Evolutionary conservation across 2,888 invertebrate genomes (phyloP).

Genomic region (Scaptomyza cyrtandrae): DNA sequence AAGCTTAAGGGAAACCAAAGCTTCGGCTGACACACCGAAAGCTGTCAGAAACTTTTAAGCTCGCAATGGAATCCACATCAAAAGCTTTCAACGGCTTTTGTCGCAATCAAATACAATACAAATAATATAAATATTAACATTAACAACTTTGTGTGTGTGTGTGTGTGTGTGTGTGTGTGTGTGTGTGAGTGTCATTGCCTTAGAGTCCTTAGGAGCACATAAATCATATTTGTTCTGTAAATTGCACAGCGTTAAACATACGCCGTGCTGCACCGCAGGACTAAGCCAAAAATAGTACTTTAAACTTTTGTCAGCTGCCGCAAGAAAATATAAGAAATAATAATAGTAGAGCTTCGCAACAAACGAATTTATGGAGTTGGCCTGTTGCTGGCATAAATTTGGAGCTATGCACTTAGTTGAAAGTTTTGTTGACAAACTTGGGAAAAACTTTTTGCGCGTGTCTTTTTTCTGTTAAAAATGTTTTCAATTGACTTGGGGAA

Average conservation of each 20-base stretch:
- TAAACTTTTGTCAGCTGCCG: not conserved
- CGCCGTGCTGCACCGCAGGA: conserved; percentile 29
- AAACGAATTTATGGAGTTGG: conserved; percentile 20
- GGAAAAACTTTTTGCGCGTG: conserved; percentile 29
- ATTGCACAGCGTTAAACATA: conserved; percentile 39
- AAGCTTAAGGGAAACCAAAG: conserved; percentile 1
- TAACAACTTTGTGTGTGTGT: not conserved
- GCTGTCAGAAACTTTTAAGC: not conserved
- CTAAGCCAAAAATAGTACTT: not conserved
- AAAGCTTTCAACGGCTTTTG: conserved; percentile 23
- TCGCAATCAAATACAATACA: conserved; percentile 26
- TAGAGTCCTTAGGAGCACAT: conserved; percentile 37
- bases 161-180: not conserved
- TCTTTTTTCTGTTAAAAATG: conserved; percentile 27
- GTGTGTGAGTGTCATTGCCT: conserved; percentile 9
- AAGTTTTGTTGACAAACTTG: conserved; percentile 17
- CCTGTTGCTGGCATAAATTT: conserved; percentile 32
- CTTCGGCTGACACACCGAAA: conserved; percentile 12
- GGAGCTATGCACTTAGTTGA: conserved; percentile 1
- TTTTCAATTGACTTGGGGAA: conserved; percentile 47
- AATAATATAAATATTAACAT: conserved; percentile 4
- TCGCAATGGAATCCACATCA: conserved; percentile 28
- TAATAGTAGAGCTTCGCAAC: not conserved
- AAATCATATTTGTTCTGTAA: conserved; percentile 41
- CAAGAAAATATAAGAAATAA: not conserved